Evolutionary conservation across 2,113 vertebrate genomes (phyloP).

Genomic region (Corythoichthys intestinalis): DNA sequence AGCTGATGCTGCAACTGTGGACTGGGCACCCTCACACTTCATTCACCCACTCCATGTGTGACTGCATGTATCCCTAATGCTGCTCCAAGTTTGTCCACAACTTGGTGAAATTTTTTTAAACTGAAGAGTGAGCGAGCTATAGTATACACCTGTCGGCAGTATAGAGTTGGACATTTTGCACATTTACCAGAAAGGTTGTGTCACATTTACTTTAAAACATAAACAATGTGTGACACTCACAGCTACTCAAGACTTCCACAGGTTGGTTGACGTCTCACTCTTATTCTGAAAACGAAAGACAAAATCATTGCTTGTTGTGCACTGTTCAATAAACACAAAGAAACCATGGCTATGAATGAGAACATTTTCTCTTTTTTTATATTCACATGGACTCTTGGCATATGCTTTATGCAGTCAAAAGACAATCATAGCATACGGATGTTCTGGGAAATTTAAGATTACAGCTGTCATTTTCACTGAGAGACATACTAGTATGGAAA

Average conservation of each 20-base stretch:
- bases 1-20: slow-evolving; percentile 44
- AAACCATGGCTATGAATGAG: background rate
- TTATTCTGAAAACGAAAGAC: background rate
- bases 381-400: too few species aligned
- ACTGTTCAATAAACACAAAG: background rate
- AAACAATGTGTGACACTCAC: background rate
- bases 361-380: background rate
- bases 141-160: background rate
- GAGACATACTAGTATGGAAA: background rate
- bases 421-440: background rate
- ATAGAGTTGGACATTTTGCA: background rate
- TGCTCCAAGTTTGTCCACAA: background rate
- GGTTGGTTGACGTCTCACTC: background rate
- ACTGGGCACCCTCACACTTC: background rate
- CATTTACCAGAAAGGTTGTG: background rate
- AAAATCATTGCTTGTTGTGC: background rate
- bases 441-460: background rate
- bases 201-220: background rate
- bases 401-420: background rate
- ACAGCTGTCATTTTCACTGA: background rate
- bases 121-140: background rate
- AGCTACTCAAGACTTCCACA: background rate
- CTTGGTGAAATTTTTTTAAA: background rate
- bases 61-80: slow-evolving; percentile 11
- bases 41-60: slow-evolving; percentile 1